A percentile compares a stretch with the other conserved stretches of the same genome.
phyloP scores from a whole-genome alignment of 2,113 vertebrate genomes.

The Malurus elegans region DNA sequence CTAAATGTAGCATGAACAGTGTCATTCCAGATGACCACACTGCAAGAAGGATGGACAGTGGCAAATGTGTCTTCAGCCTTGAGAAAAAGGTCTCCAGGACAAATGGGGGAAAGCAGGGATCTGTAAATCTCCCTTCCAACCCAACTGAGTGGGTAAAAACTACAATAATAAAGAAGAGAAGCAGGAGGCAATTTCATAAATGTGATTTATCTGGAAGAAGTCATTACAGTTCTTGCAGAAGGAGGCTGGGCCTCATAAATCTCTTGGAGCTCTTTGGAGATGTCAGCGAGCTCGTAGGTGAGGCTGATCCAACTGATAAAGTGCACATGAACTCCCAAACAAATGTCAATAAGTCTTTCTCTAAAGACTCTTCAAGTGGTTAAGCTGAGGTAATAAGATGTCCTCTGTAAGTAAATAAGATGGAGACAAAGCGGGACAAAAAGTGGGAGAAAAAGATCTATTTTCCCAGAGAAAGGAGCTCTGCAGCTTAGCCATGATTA shows the following conservation, averaged over 20 bases:
- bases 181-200: slow-evolving; percentile 55
- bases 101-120: slow-evolving; percentile 8
- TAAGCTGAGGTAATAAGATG: slow-evolving; percentile 10
- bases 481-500: not conserved
- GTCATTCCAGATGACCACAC: slow-evolving; percentile 29
- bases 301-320: slow-evolving; percentile 50
- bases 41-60: slow-evolving; percentile 31
- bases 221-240: slow-evolving; percentile 49
- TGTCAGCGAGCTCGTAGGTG: slow-evolving; percentile 30
- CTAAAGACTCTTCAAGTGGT: slow-evolving; percentile 8
- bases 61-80: slow-evolving; percentile 52
- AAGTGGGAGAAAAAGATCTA: not conserved
- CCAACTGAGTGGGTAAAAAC: slow-evolving; percentile 27
- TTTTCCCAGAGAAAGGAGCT: not conserved
- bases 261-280: slow-evolving; percentile 47
- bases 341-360: slow-evolving; percentile 52
- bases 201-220: slow-evolving; percentile 64
- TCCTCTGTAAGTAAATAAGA: slow-evolving; percentile 28
- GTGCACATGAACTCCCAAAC: slow-evolving; percentile 29
- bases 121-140: slow-evolving; percentile 44
- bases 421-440: not conserved
- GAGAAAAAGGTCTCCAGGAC: slow-evolving; percentile 48
- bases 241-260: slow-evolving; percentile 42
- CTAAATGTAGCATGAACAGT: slow-evolving; percentile 58
- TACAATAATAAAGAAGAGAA: slow-evolving; percentile 51